These are phyloP conservation scores for Synanthedon myopaeformis DNA, from an alignment of 2,888 invertebrate species.

Conservation along the genomic window DNA sequence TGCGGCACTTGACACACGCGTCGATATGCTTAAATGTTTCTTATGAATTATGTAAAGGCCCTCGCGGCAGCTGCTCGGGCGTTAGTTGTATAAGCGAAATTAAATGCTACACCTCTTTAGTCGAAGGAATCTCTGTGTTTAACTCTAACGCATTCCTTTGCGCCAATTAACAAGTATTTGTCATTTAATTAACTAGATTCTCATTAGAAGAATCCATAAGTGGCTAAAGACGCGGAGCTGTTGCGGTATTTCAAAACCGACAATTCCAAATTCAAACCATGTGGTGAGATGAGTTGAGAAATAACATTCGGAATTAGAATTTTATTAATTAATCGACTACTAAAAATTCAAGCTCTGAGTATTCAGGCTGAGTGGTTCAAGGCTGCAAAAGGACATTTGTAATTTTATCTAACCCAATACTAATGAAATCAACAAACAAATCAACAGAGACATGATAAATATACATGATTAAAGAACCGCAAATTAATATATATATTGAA, in stretches of 20 bases:
- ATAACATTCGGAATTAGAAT: slow-evolving; percentile 41
- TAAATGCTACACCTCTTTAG: neutral
- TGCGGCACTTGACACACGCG: slow-evolving; percentile 57
- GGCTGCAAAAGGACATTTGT: no score
- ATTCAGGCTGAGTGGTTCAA: no score
- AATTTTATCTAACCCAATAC: no score
- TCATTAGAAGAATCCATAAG: neutral
- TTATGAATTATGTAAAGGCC: slow-evolving; percentile 63
- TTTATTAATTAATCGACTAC: no score
- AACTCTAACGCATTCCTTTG: neutral
- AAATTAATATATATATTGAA: no score
- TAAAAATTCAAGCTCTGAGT: no score
- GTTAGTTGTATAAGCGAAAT: slow-evolving; percentile 19
- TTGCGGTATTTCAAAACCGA: neutral
- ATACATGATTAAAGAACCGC: no score
- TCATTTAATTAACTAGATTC: neutral
- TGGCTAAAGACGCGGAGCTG: neutral
- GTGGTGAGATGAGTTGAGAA: slow-evolving; percentile 8
- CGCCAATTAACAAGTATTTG: neutral
- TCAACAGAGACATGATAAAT: no score
- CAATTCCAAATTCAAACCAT: slow-evolving; percentile 15
- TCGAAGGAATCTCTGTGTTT: neutral
- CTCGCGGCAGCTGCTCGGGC: slow-evolving; percentile 23
- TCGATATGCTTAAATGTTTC: slow-evolving; percentile 57
- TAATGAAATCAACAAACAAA: no score